These are phyloP conservation scores for Chalcis sispes DNA, from an alignment of 2,888 invertebrate species.

Conservation along the genomic window DNA sequence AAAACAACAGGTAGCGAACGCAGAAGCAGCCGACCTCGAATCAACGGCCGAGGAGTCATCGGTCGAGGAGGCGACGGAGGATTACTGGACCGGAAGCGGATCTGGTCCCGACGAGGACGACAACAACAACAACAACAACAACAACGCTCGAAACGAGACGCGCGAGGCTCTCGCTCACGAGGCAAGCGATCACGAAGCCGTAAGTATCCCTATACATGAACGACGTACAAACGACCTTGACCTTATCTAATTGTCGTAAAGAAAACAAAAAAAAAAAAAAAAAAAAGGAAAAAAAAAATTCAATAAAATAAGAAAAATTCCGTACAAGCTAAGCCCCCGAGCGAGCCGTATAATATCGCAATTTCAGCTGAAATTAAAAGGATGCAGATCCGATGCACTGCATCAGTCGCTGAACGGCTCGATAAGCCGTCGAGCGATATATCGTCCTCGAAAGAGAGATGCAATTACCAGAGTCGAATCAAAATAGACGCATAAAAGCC, in stretches of 20 bases:
- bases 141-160: conserved; percentile 79
- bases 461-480: too few relatives aligned
- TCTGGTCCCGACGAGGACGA: conserved; percentile 73
- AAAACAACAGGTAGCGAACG: conserved; percentile 63
- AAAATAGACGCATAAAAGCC: too few relatives aligned
- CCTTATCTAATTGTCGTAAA: background rate
- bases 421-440: too few relatives aligned
- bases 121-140: conserved; percentile 69
- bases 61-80: conserved; percentile 72
- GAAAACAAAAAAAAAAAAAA: too few relatives aligned
- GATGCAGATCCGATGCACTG: too few relatives aligned
- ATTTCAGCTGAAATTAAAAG: too few relatives aligned
- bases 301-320: too few relatives aligned
- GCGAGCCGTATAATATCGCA: too few relatives aligned
- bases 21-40: conserved; percentile 67
- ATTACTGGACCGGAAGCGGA: conserved; percentile 75
- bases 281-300: too few relatives aligned
- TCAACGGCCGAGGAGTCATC: conserved; percentile 65
- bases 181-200: conserved; percentile 87
- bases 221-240: conserved; percentile 4
- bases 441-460: too few relatives aligned
- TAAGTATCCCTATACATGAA: conserved; percentile 76
- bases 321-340: too few relatives aligned
- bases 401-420: too few relatives aligned
- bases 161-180: conserved; percentile 85